A percentile compares a stretch with the other conserved stretches of the same genome.
Evolutionary conservation across 1,140 invertebrate species (phyloP).

Genomic region (Zaprionus ornatus): DNA sequence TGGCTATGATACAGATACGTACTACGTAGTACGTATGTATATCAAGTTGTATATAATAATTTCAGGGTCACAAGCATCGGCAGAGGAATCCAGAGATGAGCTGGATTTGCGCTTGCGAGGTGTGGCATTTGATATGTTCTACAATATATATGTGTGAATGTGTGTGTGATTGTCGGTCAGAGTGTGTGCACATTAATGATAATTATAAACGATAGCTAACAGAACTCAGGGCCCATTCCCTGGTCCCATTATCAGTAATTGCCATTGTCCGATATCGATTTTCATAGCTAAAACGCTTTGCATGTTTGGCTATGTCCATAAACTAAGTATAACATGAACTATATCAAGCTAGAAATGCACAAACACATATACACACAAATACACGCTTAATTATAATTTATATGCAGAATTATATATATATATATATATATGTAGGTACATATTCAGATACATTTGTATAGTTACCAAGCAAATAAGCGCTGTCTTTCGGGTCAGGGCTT

Average conservation of each 20-base stretch:
- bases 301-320: slow-evolving; percentile 43
- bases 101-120: neutral
- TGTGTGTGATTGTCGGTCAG: slow-evolving; percentile 22
- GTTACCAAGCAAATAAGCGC: slow-evolving; percentile 55
- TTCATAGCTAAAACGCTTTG: slow-evolving; percentile 59
- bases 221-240: neutral
- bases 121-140: slow-evolving; percentile 29
- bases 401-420: slow-evolving; percentile 39
- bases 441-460: neutral
- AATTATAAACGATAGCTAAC: slow-evolving; percentile 61
- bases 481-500: slow-evolving; percentile 77
- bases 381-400: slow-evolving; percentile 20
- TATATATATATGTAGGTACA: slow-evolving; percentile 13
- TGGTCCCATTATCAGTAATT: slow-evolving; percentile 71
- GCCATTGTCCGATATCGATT: slow-evolving; percentile 76
- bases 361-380: neutral
- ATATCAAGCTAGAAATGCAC: slow-evolving; percentile 6
- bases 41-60: slow-evolving; percentile 8
- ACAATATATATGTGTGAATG: neutral
- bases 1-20: neutral
- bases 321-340: slow-evolving; percentile 1
- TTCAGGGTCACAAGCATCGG: slow-evolving; percentile 43
- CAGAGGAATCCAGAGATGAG: neutral
- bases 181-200: slow-evolving; percentile 56
- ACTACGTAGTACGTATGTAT: neutral